Evolutionary conservation across 2,113 vertebrate species (phyloP).

Genomic region (Pseudonaja textilis): DNA sequence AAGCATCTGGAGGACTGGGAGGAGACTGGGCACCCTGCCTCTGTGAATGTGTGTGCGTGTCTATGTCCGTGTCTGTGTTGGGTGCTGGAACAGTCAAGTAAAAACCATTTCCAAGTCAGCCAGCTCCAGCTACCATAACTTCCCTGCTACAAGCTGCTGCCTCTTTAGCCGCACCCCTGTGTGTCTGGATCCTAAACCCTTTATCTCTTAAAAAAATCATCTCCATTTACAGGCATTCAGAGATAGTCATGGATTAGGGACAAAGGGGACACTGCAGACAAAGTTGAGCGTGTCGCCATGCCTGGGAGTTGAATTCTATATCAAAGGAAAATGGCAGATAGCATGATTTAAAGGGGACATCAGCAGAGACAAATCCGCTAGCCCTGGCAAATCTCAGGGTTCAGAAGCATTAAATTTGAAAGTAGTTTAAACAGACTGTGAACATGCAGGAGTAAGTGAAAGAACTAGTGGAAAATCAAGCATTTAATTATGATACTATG

Average conservation of each 20-base stretch:
- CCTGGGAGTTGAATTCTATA: background rate
- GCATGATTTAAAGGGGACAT: background rate
- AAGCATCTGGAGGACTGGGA: slow-evolving; percentile 46
- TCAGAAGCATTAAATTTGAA: background rate
- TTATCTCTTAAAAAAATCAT: slow-evolving; percentile 7
- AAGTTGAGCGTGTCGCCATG: background rate
- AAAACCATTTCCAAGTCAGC: slow-evolving; percentile 28
- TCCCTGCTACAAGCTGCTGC: slow-evolving; percentile 38
- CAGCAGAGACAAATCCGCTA: background rate
- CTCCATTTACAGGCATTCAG: background rate
- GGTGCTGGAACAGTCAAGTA: slow-evolving; percentile 35
- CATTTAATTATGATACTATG: background rate
- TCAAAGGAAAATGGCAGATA: slow-evolving; percentile 1
- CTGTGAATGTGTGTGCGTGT: background rate
- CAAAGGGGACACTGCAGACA: background rate
- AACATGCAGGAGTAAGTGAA: background rate
- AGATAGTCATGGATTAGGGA: slow-evolving; percentile 11
- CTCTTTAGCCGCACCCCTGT: background rate
- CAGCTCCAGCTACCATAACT: slow-evolving; percentile 43
- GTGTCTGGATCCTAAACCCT: background rate
- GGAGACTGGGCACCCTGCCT: slow-evolving; percentile 29
- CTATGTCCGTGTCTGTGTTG: background rate
- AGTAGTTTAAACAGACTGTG: background rate
- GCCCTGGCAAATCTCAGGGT: background rate
- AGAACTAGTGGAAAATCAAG: background rate